These are phyloP conservation scores for Rhaphigaster nebulosa DNA, from an alignment of 2,888 invertebrate genomes.

Conservation along the genomic window DNA sequence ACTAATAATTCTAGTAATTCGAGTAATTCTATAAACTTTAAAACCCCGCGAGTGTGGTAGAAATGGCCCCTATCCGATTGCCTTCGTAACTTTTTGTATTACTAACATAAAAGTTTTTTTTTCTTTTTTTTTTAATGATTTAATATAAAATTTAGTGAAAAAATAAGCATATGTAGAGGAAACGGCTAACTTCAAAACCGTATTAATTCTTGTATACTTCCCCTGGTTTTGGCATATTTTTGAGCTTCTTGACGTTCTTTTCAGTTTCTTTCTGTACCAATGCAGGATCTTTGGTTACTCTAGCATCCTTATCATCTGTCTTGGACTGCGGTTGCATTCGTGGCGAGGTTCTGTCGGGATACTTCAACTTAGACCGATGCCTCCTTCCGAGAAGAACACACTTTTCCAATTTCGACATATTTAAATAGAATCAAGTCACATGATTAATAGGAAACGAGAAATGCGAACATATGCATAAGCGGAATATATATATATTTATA, in stretches of 20 bases:
- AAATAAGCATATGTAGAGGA: too few relatives aligned
- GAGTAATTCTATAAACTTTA: too few relatives aligned
- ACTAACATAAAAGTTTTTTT: neutral
- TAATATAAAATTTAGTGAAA: neutral
- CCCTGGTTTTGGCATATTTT: neutral
- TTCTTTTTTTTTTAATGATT: neutral
- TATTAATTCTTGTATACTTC: neutral
- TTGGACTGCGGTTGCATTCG: neutral
- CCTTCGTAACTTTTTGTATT: neutral
- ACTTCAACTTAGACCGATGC: neutral
- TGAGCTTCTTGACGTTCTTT: neutral
- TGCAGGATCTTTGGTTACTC: neutral
- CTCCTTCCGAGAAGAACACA: neutral
- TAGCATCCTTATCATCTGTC: neutral
- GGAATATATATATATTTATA: too few relatives aligned
- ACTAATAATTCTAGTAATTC: too few relatives aligned
- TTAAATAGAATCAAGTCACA: neutral
- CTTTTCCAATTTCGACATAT: neutral
- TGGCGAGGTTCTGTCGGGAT: neutral
- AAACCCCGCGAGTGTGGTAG: too few relatives aligned
- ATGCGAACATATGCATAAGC: too few relatives aligned
- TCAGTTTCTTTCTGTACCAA: neutral
- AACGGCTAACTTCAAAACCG: neutral
- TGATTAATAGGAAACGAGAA: neutral
- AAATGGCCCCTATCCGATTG: too few relatives aligned